Evolutionary conservation across 2,888 invertebrate genomes (phyloP), one percentile per base, ranked within the genome.

Genomic region (Tetranychus piercei): DNA sequence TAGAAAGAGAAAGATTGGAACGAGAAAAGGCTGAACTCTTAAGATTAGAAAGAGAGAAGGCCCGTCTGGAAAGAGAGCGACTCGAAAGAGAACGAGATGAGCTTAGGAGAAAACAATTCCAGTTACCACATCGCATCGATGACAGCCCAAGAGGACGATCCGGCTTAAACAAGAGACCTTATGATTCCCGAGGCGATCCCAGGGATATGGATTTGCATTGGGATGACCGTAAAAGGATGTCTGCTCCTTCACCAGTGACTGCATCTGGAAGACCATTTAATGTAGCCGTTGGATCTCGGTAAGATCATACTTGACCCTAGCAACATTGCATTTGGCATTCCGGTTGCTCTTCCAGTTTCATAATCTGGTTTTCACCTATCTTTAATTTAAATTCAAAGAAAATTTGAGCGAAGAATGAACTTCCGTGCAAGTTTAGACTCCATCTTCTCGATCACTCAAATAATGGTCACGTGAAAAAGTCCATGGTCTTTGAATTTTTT

Each of bases 1-100:
- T 90, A 11, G 94, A 94, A 83, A 87, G 92, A 34, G 92, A 73
- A 20, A 15, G 73, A 22, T 73, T 73, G 43, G 73, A 73, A 55
- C 87, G 90, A 4, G 92, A 93, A 81, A 91, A 91, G 82, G 89
- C 90, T 20, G 92, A 94, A 81, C 82, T 93, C 43, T 84, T 93
- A 78, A 87, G 90, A 74, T 82, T 92, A 78, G 92, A 93, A 81
- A 86, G 92, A 20, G 93, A 93, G 81, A 78, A 77, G 18, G 73
- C 73, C 8, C 45, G 73, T 55, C 18, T 55, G 6, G 73, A 73
- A 23, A 15, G 73, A 9, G 73, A 73, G 22, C 20, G 73, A 92
- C 80, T 88, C 94, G 74, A 94, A 94, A 81, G 78, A 23, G 86
- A 91, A 81, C 75, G 91, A 79, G 86, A 92, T 79, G 92, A 93